Evolutionary conservation across 2,113 vertebrate species (phyloP).

Genomic region (Oreotrochilus melanogaster): DNA sequence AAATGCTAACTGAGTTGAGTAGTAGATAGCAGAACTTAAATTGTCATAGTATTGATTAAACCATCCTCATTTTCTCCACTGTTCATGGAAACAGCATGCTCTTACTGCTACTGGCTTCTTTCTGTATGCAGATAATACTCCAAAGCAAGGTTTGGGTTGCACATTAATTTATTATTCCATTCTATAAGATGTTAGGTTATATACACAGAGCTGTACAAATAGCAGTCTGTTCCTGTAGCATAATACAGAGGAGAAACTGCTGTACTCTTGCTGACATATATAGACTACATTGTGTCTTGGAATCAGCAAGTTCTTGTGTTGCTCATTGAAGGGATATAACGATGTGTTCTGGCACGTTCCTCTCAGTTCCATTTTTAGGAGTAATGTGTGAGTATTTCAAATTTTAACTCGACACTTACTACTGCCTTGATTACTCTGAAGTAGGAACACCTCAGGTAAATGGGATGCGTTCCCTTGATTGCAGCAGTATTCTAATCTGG

Average conservation of each 20-base stretch:
- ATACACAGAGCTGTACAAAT: neutral
- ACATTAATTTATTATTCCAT: slow-evolving; percentile 44
- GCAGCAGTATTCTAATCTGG: neutral
- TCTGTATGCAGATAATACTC: neutral
- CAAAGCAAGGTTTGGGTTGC: neutral
- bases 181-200: neutral
- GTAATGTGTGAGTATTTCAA: neutral
- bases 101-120: neutral
- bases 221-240: neutral
- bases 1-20: slow-evolving; percentile 9
- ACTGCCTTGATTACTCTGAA: neutral
- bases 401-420: neutral
- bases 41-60: slow-evolving; percentile 57
- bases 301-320: neutral
- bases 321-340: neutral
- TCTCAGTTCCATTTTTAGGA: neutral
- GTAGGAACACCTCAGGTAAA: neutral
- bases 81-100: neutral
- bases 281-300: neutral
- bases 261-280: neutral
- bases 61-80: slow-evolving; percentile 1
- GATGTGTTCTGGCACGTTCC: neutral
- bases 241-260: neutral
- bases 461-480: neutral
- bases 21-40: slow-evolving; percentile 18